A percentile compares a stretch with the other conserved stretches of the same genome.
phyloP scores from a whole-genome alignment of 2,113 vertebrate species.

The Oryzias celebensis region DNA sequence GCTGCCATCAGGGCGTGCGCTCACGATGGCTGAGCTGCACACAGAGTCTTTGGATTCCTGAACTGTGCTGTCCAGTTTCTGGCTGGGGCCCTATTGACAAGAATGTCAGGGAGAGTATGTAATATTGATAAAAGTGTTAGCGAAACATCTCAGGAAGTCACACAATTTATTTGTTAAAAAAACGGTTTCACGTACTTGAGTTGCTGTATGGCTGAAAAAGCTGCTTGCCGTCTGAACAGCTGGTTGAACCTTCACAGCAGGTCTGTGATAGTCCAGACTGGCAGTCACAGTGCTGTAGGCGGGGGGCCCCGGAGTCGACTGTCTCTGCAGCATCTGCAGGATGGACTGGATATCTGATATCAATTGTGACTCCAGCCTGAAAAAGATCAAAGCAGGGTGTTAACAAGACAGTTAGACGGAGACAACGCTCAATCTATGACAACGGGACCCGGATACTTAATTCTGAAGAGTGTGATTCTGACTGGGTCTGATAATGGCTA shows the following conservation, averaged over 20 bases:
- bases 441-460: constrained; percentile 4
- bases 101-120: constrained; percentile 11
- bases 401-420: not conserved
- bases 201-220: constrained; percentile 82
- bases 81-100: constrained; percentile 81
- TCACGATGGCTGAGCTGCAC: constrained; percentile 79
- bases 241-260: constrained; percentile 77
- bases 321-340: constrained; percentile 92
- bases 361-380: constrained; percentile 95
- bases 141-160: not conserved
- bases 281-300: constrained; percentile 92
- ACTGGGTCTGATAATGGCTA: constrained; percentile 4
- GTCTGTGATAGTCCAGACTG: constrained; percentile 83
- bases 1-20: constrained; percentile 83
- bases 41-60: constrained; percentile 91
- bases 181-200: constrained; percentile 74
- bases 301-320: constrained; percentile 86
- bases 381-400: constrained; percentile 12
- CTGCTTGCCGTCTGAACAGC: constrained; percentile 80
- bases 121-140: not conserved
- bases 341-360: constrained; percentile 93
- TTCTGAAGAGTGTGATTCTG: constrained; percentile 3
- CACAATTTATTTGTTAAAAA: too few species aligned
- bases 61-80: constrained; percentile 81
- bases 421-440: not conserved